Evolutionary conservation across 2,113 vertebrate genomes (phyloP).

Genomic region (Odontesthes bonariensis): DNA sequence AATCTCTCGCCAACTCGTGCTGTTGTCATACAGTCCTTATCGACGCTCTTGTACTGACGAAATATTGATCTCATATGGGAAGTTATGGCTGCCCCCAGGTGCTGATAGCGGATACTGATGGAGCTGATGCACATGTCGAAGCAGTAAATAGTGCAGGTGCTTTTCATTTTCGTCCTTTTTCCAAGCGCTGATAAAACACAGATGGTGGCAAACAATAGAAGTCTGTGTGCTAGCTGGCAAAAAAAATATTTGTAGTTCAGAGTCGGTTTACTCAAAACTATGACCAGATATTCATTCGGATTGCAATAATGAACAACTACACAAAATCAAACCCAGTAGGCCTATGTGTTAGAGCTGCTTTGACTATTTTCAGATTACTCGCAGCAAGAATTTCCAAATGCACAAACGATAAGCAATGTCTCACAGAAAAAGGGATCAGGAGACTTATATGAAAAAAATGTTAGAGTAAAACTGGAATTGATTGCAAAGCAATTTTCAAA

Average conservation of each 20-base stretch:
- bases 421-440: background rate
- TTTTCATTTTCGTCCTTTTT: conserved; percentile 3
- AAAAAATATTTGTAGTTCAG: background rate
- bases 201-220: conserved; percentile 8
- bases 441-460: background rate
- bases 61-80: conserved; percentile 45
- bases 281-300: conserved; percentile 1
- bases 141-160: conserved; percentile 12
- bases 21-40: conserved; percentile 6
- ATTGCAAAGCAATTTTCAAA: background rate
- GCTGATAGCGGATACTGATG: conserved; percentile 38
- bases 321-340: background rate
- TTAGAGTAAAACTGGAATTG: background rate
- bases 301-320: background rate
- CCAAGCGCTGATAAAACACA: conserved; percentile 20
- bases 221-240: background rate
- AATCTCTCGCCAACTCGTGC: background rate
- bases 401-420: background rate
- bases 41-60: conserved; percentile 11
- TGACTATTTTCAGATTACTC: background rate
- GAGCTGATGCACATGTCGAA: background rate
- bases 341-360: background rate
- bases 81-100: conserved; percentile 32
- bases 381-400: background rate
- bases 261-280: background rate